Conservation (phyloP, 1,140 invertebrate genomes). For the Lepidotrigona ventralis region DNA sequence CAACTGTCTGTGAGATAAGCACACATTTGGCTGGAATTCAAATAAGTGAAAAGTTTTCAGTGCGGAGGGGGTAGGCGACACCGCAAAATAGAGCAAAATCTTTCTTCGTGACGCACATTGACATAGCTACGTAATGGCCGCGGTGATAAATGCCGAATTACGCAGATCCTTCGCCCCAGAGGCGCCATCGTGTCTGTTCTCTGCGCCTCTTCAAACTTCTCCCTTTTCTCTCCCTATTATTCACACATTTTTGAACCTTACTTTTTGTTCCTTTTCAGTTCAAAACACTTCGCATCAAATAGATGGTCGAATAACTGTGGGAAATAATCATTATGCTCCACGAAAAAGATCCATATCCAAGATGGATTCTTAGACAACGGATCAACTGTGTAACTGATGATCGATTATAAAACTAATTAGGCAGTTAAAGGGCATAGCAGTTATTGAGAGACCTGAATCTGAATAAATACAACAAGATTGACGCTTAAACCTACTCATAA, state of each 20-base stretch:
- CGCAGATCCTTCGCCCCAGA: slow-evolving; percentile 37
- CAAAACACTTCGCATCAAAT: background rate
- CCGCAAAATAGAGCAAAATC: background rate
- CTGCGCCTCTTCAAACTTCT: background rate
- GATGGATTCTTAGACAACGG: background rate
- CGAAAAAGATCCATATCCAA: too few relatives aligned
- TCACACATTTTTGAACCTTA: background rate
- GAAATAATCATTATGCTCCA: too few relatives aligned
- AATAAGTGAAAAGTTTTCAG: background rate
- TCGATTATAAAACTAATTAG: background rate
- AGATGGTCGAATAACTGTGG: background rate
- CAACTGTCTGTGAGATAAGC: too few relatives aligned
- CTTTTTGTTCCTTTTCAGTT: background rate
- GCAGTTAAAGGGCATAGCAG: background rate
- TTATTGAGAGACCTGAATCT: background rate
- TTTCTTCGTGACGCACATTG: background rate
- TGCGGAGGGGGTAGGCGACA: slow-evolving; percentile 15
- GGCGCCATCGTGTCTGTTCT: slow-evolving; percentile 45
- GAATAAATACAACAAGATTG: background rate
- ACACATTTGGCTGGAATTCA: background rate
- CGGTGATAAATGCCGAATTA: slow-evolving; percentile 55
- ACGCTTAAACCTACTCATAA: background rate
- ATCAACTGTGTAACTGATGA: background rate
- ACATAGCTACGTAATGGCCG: slow-evolving; percentile 10
- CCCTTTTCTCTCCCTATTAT: background rate